Evolutionary conservation across 2,113 vertebrate species (phyloP).

Genomic region (Microcebus lehilahytsara): DNA sequence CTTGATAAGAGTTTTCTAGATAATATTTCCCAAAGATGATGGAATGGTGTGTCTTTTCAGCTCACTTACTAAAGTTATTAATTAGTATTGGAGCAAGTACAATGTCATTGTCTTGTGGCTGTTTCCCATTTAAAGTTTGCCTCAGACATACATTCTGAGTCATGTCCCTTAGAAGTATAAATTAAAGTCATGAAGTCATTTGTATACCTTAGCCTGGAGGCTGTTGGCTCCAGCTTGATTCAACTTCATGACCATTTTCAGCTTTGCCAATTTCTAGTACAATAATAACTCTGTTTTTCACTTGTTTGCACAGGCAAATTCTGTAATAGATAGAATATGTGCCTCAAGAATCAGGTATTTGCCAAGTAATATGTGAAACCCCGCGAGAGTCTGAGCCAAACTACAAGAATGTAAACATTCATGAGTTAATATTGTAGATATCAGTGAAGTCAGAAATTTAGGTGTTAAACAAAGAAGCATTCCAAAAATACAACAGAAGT

Average conservation of each 20-base stretch:
- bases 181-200: constrained; percentile 14
- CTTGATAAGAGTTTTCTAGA: constrained; percentile 2
- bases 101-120: constrained; percentile 29
- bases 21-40: not conserved
- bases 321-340: constrained; percentile 26
- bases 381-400: not conserved
- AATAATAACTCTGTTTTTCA: constrained; percentile 44
- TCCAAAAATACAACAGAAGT: constrained; percentile 9
- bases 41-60: not conserved
- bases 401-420: constrained; percentile 33
- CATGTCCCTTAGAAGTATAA: not conserved
- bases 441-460: constrained; percentile 31
- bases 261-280: not conserved
- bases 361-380: constrained; percentile 5
- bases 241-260: not conserved
- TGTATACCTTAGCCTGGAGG: constrained; percentile 12
- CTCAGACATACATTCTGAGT: not conserved
- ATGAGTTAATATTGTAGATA: not conserved
- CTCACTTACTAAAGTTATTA: constrained; percentile 23
- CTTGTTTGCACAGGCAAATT: constrained; percentile 53
- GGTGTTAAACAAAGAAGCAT: not conserved
- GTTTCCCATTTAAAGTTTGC: constrained; percentile 52
- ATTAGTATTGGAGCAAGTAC: constrained; percentile 39
- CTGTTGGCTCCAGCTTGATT: not conserved
- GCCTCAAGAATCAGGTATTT: constrained; percentile 42